A percentile compares a stretch with the other conserved stretches of the same genome.
These are phyloP conservation scores for Agelaius phoeniceus DNA, from an alignment of 2,113 vertebrate genomes.

Conservation along the genomic window DNA sequence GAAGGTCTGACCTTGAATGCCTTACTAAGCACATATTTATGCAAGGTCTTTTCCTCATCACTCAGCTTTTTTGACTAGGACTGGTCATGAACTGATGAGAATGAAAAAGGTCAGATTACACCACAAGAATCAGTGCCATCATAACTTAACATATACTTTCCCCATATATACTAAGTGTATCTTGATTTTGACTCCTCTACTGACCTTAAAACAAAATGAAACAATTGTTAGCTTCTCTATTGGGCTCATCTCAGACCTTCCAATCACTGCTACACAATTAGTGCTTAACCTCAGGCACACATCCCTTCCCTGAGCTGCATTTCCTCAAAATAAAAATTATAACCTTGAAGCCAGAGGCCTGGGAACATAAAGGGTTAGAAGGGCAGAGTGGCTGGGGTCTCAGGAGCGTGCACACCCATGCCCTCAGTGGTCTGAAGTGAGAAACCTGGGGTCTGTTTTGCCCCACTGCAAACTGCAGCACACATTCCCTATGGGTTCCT, in stretches of 20 bases:
- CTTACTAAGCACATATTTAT: not conserved
- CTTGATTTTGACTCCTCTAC: not conserved
- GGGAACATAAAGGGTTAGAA: not conserved
- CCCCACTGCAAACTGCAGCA: rapidly evolving
- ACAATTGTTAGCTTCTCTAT: not conserved
- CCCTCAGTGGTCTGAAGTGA: not conserved
- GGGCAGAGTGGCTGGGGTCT: not conserved
- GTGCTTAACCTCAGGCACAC: not conserved
- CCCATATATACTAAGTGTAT: not conserved
- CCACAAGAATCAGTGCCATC: not conserved
- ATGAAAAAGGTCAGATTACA: not conserved
- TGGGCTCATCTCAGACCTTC: not conserved
- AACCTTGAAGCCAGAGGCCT: not conserved
- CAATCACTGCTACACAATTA: not conserved
- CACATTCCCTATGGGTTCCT: not conserved
- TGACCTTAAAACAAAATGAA: not conserved
- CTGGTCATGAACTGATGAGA: not conserved
- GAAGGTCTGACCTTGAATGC: not conserved
- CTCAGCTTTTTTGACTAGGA: not conserved
- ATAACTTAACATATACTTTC: not conserved
- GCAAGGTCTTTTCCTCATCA: not conserved
- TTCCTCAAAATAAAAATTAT: not conserved
- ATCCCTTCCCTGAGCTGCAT: not conserved
- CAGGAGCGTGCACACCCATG: rapidly evolving
- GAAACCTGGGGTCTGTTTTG: not conserved